These are phyloP conservation scores for Egretta garzetta DNA, from an alignment of 2,113 vertebrate genomes.

Conservation along the genomic window DNA sequence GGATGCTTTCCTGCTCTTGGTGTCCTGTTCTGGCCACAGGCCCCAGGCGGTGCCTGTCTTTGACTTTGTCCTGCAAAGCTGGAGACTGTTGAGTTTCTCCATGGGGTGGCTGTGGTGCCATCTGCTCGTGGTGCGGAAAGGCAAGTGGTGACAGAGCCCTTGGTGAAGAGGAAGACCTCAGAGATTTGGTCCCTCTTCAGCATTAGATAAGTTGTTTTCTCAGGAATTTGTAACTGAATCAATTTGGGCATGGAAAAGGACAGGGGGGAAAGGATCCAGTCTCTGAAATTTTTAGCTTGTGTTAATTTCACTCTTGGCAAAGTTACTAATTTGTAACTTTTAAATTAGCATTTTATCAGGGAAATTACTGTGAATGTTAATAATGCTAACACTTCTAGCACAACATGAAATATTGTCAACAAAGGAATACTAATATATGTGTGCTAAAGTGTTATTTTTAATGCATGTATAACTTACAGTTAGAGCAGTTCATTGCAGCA, in stretches of 20 bases:
- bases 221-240: neutral
- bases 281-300: neutral
- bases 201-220: neutral
- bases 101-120: fast-evolving
- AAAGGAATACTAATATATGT: neutral
- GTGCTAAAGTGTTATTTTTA: neutral
- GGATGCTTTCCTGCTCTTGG: fast-evolving
- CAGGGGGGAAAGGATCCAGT: neutral
- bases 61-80: neutral
- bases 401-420: neutral
- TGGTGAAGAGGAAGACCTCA: neutral
- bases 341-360: neutral
- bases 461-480: neutral
- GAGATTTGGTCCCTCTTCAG: neutral
- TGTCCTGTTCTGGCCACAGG: neutral
- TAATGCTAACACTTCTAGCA: neutral
- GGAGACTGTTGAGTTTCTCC: neutral
- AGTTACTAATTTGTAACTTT: neutral
- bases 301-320: neutral
- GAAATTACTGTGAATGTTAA: neutral
- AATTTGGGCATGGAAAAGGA: neutral
- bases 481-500: neutral
- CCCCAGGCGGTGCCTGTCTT: neutral
- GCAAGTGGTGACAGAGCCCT: neutral
- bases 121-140: fast-evolving